These are phyloP conservation scores for Teleopsis dalmanni DNA, from an alignment of 1,140 invertebrate genomes.

Conservation along the genomic window DNA sequence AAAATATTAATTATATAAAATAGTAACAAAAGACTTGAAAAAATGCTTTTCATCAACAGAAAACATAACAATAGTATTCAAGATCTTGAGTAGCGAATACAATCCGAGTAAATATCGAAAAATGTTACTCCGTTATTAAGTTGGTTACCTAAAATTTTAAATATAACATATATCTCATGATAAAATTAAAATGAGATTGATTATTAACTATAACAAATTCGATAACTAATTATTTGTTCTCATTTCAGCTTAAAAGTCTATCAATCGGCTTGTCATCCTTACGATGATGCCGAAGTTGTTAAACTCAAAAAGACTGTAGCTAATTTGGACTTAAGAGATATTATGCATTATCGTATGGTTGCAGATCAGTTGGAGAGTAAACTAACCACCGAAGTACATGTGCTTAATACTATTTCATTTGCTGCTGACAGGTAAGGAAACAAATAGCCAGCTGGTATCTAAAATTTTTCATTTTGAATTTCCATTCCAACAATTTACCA, in stretches of 20 bases:
- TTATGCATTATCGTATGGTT: conserved; percentile 27
- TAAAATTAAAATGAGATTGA: neutral
- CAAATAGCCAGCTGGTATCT: neutral
- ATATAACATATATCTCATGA: neutral
- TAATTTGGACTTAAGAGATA: conserved; percentile 23
- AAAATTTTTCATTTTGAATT: neutral
- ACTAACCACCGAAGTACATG: conserved; percentile 14
- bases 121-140: too few relatives aligned
- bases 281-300: conserved; percentile 33
- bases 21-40: too few relatives aligned
- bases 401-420: conserved; percentile 31
- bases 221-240: too few relatives aligned
- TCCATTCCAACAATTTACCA: neutral
- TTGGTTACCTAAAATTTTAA: too few relatives aligned
- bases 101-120: too few relatives aligned
- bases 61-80: too few relatives aligned
- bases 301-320: conserved; percentile 33
- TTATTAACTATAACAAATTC: neutral
- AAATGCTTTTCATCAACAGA: too few relatives aligned
- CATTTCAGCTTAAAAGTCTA: conserved; percentile 19
- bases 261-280: conserved; percentile 23
- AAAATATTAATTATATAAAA: too few relatives aligned
- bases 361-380: conserved; percentile 32
- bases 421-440: conserved; percentile 26
- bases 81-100: too few relatives aligned